Conservation (phyloP, 2,888 invertebrate genomes). For the Yponomeuta evonymella region DNA sequence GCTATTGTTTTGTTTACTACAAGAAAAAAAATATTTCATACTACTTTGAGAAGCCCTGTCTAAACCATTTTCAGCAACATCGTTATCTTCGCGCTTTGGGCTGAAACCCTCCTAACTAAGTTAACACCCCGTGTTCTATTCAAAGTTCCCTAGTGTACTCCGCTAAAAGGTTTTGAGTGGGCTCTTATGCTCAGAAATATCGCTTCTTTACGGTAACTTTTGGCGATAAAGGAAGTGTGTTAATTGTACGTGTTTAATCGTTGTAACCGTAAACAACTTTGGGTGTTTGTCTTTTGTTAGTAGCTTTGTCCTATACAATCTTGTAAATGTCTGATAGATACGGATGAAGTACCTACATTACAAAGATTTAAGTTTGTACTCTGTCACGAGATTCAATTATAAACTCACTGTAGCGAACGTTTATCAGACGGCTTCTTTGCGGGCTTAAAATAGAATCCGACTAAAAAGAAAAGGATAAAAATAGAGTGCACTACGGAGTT, state of each 20-base stretch:
- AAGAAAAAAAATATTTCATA: no score
- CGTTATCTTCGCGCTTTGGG: not conserved
- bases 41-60: no score
- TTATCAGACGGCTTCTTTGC: not conserved
- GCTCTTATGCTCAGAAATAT: not conserved
- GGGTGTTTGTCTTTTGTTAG: not conserved
- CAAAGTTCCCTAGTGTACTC: not conserved
- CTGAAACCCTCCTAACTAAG: slow-evolving; percentile 8
- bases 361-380: not conserved
- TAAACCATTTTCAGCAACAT: no score
- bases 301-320: not conserved
- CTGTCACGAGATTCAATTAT: not conserved
- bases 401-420: not conserved
- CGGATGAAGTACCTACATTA: not conserved
- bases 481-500: not conserved
- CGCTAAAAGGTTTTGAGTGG: slow-evolving; percentile 11
- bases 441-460: not conserved
- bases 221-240: not conserved
- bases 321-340: not conserved
- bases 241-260: not conserved
- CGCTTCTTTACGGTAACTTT: not conserved
- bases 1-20: no score
- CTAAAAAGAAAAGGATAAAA: not conserved
- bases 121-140: slow-evolving; percentile 1
- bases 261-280: not conserved